Evolutionary conservation across 2,797 vertebrate species (phyloP), one percentile per base, ranked within the genome.

Genomic region (Aplochiton taeniatus): DNA sequence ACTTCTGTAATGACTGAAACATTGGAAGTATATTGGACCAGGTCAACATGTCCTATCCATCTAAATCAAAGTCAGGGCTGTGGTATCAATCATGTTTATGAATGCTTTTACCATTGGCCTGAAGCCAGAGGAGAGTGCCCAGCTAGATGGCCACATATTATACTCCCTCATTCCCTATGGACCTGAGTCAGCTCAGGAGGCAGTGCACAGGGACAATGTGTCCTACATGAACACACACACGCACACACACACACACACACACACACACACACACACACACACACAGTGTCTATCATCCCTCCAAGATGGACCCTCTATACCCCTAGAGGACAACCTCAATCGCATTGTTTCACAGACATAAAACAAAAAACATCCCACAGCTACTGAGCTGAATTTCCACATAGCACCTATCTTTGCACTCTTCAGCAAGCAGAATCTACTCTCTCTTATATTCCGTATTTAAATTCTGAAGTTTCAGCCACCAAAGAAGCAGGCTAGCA

Each of bases 101-200:
- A 61, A 18, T 41, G 18, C 18, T 14, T 48, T 61, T 43, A 47
- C 31, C 53, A 11, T 20, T 10, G 12, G 16, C 19, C 31, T 45
- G 11, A n/a, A 48, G 73, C 78, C 76, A 80, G 84, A 72, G 78
- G 78, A 85, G 87, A 88, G 81, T 61, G 66, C 74, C 76, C 73
- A 68, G 68, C 63, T 69, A 79, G 69, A 64, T 73, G 74, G 79
- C 77, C 69, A 83, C 18, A 76, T 67, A 66, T 69, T 80, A 76
- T 73, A 68, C 74, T 84, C 7, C 1, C 53, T 41, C 81, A 75
- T 72, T 78, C 84, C 74, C 82, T 83, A 78, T 77, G 77, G 73
- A 70, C 63, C 55, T 72, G 75, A 69, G 73, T 70, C 6, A 0
- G 71, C 69, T 67, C 31, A 54, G 66, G 7, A 57, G 61, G 82